Evolutionary conservation across 92 coral and sea anemone genomes (phyloP).

Genomic region (Pocillopora grandis): DNA sequence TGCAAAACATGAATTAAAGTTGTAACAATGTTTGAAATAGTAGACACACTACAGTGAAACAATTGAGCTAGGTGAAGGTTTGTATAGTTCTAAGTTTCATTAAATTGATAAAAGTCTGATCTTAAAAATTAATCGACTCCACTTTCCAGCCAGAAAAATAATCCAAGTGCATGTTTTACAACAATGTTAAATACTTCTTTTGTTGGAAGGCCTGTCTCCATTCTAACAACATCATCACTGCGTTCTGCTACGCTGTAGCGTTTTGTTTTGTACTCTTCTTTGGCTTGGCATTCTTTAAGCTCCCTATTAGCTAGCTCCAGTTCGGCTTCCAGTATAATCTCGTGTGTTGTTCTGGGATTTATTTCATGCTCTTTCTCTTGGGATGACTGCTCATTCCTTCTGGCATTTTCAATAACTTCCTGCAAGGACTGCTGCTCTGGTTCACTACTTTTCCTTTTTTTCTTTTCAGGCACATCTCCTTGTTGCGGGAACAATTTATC

Average conservation of each 20-base stretch:
- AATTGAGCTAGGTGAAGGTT: slow-evolving; percentile 60
- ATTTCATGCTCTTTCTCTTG: neutral
- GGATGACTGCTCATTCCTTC: neutral
- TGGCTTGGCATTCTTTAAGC: slow-evolving; percentile 14
- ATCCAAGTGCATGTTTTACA: slow-evolving; percentile 35
- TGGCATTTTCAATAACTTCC: neutral
- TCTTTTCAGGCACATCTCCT: neutral
- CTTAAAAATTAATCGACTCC: slow-evolving; percentile 45
- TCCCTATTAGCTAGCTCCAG: slow-evolving; percentile 22
- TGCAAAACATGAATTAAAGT: slow-evolving; percentile 50
- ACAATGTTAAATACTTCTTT: neutral
- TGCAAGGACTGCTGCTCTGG: too few relatives aligned
- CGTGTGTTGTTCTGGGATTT: slow-evolving; percentile 17
- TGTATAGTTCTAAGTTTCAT: slow-evolving; percentile 60
- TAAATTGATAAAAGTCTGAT: slow-evolving; percentile 55
- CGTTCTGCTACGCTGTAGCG: slow-evolving; percentile 16
- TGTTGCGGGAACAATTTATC: slow-evolving; percentile 1
- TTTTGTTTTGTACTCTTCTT: slow-evolving; percentile 33
- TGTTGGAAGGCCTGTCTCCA: slow-evolving; percentile 28
- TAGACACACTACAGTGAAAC: slow-evolving; percentile 56
- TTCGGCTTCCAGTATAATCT: slow-evolving; percentile 32
- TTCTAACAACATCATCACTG: slow-evolving; percentile 25
- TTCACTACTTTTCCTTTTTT: neutral
- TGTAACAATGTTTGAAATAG: slow-evolving; percentile 38
- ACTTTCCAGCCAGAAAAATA: slow-evolving; percentile 68